Percentiles rank a stretch among this genome's conserved stretches.
These are phyloP conservation scores for Styela clava DNA, from an alignment of 23 tunicate genomes.

Conservation along the genomic window DNA sequence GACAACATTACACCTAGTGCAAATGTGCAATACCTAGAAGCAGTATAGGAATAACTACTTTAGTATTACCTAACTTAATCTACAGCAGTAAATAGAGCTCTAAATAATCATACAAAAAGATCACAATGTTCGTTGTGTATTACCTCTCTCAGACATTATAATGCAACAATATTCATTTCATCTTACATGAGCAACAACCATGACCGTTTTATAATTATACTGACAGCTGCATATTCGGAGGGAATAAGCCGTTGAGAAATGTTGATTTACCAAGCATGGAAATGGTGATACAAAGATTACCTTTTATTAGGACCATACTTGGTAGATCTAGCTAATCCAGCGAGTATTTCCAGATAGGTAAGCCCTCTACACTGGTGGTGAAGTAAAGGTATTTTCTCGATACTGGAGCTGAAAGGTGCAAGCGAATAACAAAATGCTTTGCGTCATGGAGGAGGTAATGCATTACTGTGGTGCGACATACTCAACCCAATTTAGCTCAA, in stretches of 20 bases:
- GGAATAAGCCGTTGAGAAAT: neutral
- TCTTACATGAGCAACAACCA: neutral
- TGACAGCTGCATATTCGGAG: conserved; percentile 16
- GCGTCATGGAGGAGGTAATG: neutral
- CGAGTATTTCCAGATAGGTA: too few species aligned
- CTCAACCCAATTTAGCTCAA: neutral
- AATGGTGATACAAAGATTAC: too few species aligned
- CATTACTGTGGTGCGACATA: neutral
- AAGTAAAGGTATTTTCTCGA: neutral
- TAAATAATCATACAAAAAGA: neutral
- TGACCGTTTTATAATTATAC: conserved; percentile 11
- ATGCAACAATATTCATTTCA: neutral
- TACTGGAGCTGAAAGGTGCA: neutral
- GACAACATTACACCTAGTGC: too few species aligned
- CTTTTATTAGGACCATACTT: too few species aligned
- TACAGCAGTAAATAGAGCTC: too few species aligned
- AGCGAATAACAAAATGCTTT: neutral
- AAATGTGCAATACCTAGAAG: too few species aligned
- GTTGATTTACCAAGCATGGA: neutral
- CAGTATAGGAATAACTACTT: too few species aligned
- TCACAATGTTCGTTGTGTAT: neutral
- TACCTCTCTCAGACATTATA: neutral
- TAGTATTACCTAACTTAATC: too few species aligned
- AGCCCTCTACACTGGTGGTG: too few species aligned
- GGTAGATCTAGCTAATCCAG: too few species aligned